Conservation (phyloP, 2,797 vertebrate genomes). For the Eupleurogrammus muticus region DNA sequence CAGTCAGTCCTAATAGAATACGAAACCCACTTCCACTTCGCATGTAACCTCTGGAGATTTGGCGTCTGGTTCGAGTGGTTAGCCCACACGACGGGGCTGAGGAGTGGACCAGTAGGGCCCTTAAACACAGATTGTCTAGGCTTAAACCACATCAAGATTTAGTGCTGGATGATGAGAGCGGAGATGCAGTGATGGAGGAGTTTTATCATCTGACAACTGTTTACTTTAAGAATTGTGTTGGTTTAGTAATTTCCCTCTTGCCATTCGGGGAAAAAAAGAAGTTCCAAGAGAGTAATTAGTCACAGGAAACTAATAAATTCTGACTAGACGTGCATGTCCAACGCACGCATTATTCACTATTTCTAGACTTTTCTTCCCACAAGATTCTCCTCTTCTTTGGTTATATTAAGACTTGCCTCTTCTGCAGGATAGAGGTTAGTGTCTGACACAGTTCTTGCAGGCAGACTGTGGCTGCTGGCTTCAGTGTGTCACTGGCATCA, state of each 20-base stretch:
- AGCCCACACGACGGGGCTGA: constrained; percentile 6
- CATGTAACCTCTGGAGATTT: constrained; percentile 9
- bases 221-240: too few species aligned
- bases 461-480: not conserved
- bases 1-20: not conserved
- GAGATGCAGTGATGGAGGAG: constrained; percentile 1
- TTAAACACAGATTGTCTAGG: constrained; percentile 10
- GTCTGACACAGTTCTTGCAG: not conserved
- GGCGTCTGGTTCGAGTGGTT: not conserved
- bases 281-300: not conserved
- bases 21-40: constrained; percentile 8
- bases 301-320: not conserved
- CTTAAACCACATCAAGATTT: constrained; percentile 15
- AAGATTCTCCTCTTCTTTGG: not conserved
- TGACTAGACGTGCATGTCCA: not conserved
- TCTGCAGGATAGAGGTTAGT: not conserved
- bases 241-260: too few species aligned
- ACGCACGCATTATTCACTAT: not conserved
- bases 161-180: constrained; percentile 16
- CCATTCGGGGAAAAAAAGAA: too few species aligned
- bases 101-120: not conserved
- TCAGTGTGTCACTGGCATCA: not conserved
- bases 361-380: constrained; percentile 13
- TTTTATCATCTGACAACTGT: not conserved
- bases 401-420: not conserved